Base-by-base conservation (phyloP, 1,140 invertebrate species). In the Musca domestica region DNA sequence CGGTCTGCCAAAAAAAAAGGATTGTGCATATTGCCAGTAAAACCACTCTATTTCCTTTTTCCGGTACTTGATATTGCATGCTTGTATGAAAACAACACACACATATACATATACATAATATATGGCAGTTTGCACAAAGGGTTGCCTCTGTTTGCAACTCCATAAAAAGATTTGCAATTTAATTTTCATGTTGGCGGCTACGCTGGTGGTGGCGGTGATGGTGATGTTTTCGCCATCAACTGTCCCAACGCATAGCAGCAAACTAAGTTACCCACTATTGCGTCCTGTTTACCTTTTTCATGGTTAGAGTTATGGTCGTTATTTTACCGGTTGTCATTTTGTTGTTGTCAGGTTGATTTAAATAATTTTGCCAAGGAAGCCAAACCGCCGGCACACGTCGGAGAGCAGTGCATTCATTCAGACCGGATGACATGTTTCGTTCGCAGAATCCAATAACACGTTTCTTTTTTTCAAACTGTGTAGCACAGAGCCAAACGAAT, bases 11-110 rank as follows among this genome's bases (percentile, higher is more conserved):
- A 61, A 23, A n/a, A 34, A 41, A 5, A 12, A 12, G 6, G 34
- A 30, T 3, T 3, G 9, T n/a, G 25, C 56, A 61, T 61, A 61
- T 61, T 61, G 27, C 20, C 56, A 41, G 34, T 41, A 12, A 61
- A 61, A 61, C 56, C 56, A 61, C 27, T 61, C 20, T 61, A 61
- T 61, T 61, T 61, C 27, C 56, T 34, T 41, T n/a, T 61, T 61
- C 56, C 56, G 56, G 27, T 61, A 10, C 10, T 12, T 41, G 34
- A 41, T 10, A 41, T 41, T 41, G 12, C 12, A 41, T 12, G 34
- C 34, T 41, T 10, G 12, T 41, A 12, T 12, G 3, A 30, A 41
- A 41, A 19, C 56, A 27, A 19, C n/a, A 51, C 48, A 20, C 19
- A 20, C n/a, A 20, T 6, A 51, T 19, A 3, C 30, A 54, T 27